phyloP scores from a whole-genome alignment of 2,888 invertebrate species.

The Hypsopygia costalis region DNA sequence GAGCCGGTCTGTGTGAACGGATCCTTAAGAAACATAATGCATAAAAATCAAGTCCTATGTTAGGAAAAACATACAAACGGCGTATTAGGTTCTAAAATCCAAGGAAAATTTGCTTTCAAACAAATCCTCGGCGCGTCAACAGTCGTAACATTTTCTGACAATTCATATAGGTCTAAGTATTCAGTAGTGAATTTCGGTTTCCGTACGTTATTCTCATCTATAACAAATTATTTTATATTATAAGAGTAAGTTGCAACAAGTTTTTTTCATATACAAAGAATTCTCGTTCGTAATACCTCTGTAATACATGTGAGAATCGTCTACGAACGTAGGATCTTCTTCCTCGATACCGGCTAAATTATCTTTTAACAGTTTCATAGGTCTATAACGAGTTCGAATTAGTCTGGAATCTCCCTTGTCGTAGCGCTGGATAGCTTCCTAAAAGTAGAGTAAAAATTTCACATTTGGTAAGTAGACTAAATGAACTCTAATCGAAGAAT shows the following conservation, averaged over 20 bases:
- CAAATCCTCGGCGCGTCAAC: constrained; percentile 60
- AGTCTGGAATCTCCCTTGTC: constrained; percentile 64
- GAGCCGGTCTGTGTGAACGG: too few species aligned
- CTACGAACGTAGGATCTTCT: constrained; percentile 64
- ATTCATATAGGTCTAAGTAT: constrained; percentile 58
- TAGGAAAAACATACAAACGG: constrained; percentile 48
- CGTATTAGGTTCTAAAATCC: constrained; percentile 72
- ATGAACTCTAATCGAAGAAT: too few species aligned
- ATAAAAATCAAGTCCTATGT: too few species aligned
- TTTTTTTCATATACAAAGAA: constrained; percentile 6
- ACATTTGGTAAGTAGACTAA: too few species aligned
- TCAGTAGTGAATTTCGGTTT: constrained; percentile 60
- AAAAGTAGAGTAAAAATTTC: constrained; percentile 14
- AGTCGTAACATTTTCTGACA: constrained; percentile 62
- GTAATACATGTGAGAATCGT: constrained; percentile 70
- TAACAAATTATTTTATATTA: constrained; percentile 21
- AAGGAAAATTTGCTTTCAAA: constrained; percentile 63
- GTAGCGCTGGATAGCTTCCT: constrained; percentile 62
- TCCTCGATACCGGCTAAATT: constrained; percentile 58
- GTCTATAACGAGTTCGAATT: constrained; percentile 67
- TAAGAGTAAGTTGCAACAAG: constrained; percentile 1
- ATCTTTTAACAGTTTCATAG: constrained; percentile 71
- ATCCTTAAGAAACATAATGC: too few species aligned
- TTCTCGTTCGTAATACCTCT: constrained; percentile 44
- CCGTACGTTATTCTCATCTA: constrained; percentile 60